Percentiles rank a stretch among this genome's conserved stretches.
phyloP scores from a whole-genome alignment of 2,888 invertebrate species.

The Luperina testacea region DNA sequence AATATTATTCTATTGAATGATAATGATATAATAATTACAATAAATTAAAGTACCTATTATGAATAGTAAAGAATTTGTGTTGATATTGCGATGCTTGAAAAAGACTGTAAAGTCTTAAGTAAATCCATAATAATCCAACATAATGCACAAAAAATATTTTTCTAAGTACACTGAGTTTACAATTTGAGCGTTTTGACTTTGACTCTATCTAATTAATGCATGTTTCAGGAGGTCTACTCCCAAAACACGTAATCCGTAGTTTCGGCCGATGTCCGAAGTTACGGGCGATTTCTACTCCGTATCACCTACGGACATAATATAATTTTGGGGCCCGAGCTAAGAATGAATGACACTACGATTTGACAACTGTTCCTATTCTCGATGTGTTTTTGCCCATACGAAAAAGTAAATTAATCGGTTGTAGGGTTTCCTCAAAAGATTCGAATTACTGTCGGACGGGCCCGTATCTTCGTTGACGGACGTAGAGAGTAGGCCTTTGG shows the following conservation, averaged over 20 bases:
- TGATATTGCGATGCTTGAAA: neutral
- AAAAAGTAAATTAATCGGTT: no score
- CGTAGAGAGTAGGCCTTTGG: neutral
- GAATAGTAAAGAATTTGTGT: neutral
- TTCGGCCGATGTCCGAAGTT: no score
- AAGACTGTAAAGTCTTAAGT: neutral
- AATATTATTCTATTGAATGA: conserved; percentile 1
- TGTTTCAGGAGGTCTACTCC: neutral
- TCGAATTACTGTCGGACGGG: no score
- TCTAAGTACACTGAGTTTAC: neutral
- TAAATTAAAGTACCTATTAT: neutral
- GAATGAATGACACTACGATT: no score
- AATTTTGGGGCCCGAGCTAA: no score
- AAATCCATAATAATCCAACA: neutral
- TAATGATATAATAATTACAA: conserved; percentile 1
- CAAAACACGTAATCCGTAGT: no score
- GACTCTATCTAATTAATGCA: neutral
- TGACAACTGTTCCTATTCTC: no score
- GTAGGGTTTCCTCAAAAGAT: no score
- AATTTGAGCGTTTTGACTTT: neutral
- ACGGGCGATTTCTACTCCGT: no score
- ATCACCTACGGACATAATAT: no score
- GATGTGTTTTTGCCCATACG: no score
- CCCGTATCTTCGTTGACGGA: no score
- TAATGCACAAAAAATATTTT: neutral